Percentiles rank a stretch among this genome's conserved stretches.
Evolutionary conservation across 2,113 vertebrate species (phyloP).

Genomic region (Neogale vison): DNA sequence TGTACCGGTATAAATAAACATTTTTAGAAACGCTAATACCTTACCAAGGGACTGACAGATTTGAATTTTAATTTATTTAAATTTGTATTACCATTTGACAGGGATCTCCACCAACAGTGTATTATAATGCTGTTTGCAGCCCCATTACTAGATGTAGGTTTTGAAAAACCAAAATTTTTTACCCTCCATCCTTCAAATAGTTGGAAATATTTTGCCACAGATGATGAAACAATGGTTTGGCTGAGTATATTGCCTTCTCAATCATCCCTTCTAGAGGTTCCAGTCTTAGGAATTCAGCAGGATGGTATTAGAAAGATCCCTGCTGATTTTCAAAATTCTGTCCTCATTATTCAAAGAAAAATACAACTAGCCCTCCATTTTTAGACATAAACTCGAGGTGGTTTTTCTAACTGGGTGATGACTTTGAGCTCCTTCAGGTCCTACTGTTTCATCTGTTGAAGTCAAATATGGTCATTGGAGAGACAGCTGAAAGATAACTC

Average conservation of each 20-base stretch:
- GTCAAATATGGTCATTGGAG: not conserved
- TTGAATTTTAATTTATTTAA: slow-evolving; percentile 25
- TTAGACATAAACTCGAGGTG: not conserved
- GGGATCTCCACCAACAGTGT: not conserved
- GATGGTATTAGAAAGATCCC: not conserved
- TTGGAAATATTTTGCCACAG: not conserved
- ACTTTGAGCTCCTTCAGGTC: not conserved
- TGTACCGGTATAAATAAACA: not conserved
- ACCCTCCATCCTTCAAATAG: not conserved
- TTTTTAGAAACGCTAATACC: not conserved
- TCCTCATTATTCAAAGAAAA: slow-evolving; percentile 3
- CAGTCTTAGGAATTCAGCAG: not conserved
- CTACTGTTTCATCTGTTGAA: not conserved
- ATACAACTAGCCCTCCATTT: not conserved
- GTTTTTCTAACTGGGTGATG: not conserved
- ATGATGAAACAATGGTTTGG: not conserved
- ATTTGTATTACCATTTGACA: not conserved
- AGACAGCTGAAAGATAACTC: not conserved
- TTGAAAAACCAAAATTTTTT: slow-evolving; percentile 30
- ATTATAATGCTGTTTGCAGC: not conserved
- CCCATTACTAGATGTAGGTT: not conserved
- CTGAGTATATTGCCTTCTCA: not conserved
- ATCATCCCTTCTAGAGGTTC: not conserved
- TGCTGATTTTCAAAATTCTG: not conserved
- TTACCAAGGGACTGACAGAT: not conserved